These are phyloP conservation scores for Gambusia affinis DNA, from an alignment of 2,113 vertebrate species.

Conservation along the genomic window DNA sequence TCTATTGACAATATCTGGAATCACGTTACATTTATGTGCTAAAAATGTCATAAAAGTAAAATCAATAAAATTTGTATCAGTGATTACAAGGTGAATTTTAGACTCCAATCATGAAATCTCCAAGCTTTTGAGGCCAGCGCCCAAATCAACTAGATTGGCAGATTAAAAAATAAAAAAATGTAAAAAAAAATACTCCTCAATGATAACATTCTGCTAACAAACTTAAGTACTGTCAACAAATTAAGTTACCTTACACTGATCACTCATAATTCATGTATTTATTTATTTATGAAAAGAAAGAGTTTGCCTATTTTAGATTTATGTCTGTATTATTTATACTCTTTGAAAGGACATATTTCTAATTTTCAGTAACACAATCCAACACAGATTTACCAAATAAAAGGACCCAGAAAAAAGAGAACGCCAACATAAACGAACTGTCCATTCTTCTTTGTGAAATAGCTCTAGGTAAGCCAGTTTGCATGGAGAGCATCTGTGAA, in stretches of 20 bases:
- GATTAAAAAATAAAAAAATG: too few species aligned
- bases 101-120: not conserved
- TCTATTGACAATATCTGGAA: not conserved
- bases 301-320: not conserved
- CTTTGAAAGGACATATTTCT: not conserved
- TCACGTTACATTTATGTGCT: not conserved
- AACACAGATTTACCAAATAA: not conserved
- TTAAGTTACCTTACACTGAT: not conserved
- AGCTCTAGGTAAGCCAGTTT: too few species aligned
- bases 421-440: not conserved
- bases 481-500: not conserved
- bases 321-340: not conserved
- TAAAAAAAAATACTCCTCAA: too few species aligned
- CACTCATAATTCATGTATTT: not conserved
- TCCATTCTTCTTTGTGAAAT: not conserved
- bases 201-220: too few species aligned
- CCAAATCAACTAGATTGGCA: not conserved
- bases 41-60: not conserved
- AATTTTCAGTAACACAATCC: not conserved
- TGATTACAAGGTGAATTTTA: not conserved
- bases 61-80: not conserved
- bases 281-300: not conserved
- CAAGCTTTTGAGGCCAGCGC: not conserved
- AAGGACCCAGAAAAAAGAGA: not conserved
- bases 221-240: too few species aligned